Evolutionary conservation across 2,797 vertebrate genomes (phyloP).

Genomic region (Gobionotothen gibberifrons): DNA sequence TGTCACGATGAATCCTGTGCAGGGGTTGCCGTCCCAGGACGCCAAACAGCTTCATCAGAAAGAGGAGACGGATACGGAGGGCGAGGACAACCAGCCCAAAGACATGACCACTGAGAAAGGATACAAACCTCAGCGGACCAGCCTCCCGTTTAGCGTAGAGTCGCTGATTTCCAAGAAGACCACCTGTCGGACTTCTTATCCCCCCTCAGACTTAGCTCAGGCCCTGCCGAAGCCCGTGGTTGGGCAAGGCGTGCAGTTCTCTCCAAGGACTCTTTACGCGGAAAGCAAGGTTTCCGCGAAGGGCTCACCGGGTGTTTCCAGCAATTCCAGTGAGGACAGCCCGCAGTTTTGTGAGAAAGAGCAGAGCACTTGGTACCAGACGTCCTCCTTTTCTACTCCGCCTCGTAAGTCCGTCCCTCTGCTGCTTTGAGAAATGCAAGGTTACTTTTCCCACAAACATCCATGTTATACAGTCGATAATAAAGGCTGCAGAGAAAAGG

Average conservation of each 20-base stretch:
- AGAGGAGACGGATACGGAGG: conserved; percentile 78
- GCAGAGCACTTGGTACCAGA: conserved; percentile 85
- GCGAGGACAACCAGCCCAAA: conserved; percentile 78
- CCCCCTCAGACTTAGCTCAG: conserved; percentile 63
- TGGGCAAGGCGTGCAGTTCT: conserved; percentile 70
- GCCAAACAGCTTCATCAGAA: conserved; percentile 73
- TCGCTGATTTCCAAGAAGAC: conserved; percentile 87
- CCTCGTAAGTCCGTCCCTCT: conserved; percentile 84
- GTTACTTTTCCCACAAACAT: neutral
- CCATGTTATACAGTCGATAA: neutral
- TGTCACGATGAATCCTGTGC: conserved; percentile 83
- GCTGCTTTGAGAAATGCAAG: conserved; percentile 1
- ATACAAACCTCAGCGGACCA: conserved; percentile 79
- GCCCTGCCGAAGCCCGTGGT: conserved; percentile 60
- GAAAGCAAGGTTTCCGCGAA: conserved; percentile 78
- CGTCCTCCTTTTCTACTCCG: conserved; percentile 79
- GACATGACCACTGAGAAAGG: conserved; percentile 80
- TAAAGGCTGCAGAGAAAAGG: neutral
- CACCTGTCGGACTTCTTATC: conserved; percentile 80
- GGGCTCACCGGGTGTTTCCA: conserved; percentile 73
- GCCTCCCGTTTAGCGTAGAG: conserved; percentile 89
- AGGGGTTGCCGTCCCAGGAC: conserved; percentile 79
- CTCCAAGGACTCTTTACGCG: conserved; percentile 84
- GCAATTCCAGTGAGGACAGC: conserved; percentile 79
- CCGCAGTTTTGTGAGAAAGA: conserved; percentile 84